Conservation (phyloP, 2,797 vertebrate species). For the Anguilla megastoma region DNA sequence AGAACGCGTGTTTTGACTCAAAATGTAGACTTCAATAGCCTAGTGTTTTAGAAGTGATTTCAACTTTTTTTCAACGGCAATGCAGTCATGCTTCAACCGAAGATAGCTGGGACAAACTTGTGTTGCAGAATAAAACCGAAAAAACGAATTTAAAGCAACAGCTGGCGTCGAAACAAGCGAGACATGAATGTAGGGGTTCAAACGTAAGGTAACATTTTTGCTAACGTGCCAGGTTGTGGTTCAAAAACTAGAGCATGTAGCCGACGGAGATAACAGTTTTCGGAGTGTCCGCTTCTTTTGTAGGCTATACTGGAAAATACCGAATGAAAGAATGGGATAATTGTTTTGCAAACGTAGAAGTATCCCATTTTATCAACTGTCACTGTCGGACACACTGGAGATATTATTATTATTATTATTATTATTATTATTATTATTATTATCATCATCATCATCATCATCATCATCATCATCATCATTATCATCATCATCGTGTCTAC, state of each 20-base stretch:
- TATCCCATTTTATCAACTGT: background rate
- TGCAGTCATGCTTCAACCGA: background rate
- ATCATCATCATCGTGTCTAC: no score
- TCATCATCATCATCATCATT: no score
- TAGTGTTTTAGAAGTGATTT: background rate
- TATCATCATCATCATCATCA: background rate
- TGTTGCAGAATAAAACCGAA: background rate
- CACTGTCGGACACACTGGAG: background rate
- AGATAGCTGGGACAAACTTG: background rate
- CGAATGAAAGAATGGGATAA: background rate
- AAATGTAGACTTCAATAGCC: background rate
- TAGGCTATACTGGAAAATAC: background rate
- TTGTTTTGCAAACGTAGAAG: background rate
- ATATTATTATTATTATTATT: background rate
- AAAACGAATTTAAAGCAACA: background rate
- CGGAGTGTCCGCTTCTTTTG: background rate
- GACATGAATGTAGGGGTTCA: background rate
- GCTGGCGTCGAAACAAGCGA: background rate
- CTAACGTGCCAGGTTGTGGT: background rate
- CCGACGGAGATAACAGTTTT: background rate
- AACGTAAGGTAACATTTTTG: constrained; percentile 1
- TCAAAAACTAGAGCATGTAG: no score
- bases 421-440: background rate
- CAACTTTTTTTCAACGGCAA: background rate
- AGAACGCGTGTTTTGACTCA: background rate